Percentiles rank a stretch among this genome's conserved stretches.
Evolutionary conservation across 2,888 invertebrate species (phyloP).

Genomic region (Agonopterix heracliana): DNA sequence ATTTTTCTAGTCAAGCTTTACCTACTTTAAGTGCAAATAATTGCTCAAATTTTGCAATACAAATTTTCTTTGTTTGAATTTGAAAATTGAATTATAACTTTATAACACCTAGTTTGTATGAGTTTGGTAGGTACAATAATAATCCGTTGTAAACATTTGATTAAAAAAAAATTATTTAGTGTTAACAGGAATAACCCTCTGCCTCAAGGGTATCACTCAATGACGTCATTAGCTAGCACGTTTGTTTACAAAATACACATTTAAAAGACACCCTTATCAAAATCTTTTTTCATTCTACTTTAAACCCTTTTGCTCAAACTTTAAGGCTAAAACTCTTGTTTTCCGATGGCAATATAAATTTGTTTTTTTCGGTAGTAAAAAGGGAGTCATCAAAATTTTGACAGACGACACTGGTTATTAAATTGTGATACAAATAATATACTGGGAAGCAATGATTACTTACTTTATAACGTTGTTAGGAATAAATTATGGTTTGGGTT

Average conservation of each 20-base stretch:
- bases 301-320: constrained; percentile 4
- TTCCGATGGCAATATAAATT: too few species aligned
- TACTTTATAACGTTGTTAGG: constrained; percentile 38
- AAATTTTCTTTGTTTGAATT: too few species aligned
- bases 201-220: constrained; percentile 51
- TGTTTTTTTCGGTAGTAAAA: constrained; percentile 23
- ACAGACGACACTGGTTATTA: constrained; percentile 61
- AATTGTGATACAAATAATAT: constrained; percentile 59
- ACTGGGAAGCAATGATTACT: constrained; percentile 58
- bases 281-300: constrained; percentile 12
- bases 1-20: too few species aligned
- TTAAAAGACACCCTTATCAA: constrained; percentile 1
- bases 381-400: constrained; percentile 46
- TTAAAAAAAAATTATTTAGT: too few species aligned
- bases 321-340: too few species aligned
- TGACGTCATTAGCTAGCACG: constrained; percentile 57
- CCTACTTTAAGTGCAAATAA: too few species aligned
- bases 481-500: constrained; percentile 27
- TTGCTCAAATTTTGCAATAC: too few species aligned
- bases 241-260: constrained; percentile 24
- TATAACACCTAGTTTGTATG: too few species aligned
- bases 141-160: too few species aligned
- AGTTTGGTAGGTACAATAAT: too few species aligned
- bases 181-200: constrained; percentile 1
- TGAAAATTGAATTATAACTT: too few species aligned